A percentile compares a stretch with the other conserved stretches of the same genome.
These are phyloP conservation scores for Sapajus apella DNA, from an alignment of 2,113 vertebrate genomes.

Conservation along the genomic window DNA sequence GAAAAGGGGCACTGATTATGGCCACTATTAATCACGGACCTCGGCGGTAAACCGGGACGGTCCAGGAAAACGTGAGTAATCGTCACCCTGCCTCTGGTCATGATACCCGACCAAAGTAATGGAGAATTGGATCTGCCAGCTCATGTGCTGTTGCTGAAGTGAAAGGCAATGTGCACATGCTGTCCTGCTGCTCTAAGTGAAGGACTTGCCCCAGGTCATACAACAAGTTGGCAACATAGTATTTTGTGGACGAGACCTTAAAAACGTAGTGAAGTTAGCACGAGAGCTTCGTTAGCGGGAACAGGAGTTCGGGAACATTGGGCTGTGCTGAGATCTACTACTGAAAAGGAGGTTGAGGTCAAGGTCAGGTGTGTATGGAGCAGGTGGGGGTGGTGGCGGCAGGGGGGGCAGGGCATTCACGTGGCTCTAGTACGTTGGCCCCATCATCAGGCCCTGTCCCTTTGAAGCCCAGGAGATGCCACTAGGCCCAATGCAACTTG, in stretches of 20 bases:
- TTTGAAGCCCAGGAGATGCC: background rate
- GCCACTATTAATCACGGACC: background rate
- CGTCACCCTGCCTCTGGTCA: background rate
- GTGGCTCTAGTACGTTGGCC: background rate
- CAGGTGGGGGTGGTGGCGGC: rapidly evolving
- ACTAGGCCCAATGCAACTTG: background rate
- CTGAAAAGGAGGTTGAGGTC: background rate
- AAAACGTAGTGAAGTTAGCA: rapidly evolving
- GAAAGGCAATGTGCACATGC: background rate
- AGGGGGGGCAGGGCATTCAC: background rate
- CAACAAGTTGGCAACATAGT: background rate
- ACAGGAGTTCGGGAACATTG: background rate
- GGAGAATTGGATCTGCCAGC: background rate
- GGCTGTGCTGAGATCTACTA: background rate
- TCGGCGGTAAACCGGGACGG: background rate
- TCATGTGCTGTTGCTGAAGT: background rate
- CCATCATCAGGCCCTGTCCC: background rate
- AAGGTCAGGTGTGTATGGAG: background rate
- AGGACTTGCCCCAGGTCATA: background rate
- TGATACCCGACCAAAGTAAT: background rate
- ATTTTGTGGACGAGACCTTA: background rate
- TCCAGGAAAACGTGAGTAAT: background rate
- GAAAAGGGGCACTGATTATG: background rate
- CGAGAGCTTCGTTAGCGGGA: background rate
- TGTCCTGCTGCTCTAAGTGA: background rate